Evolutionary conservation across 2,797 vertebrate species (phyloP), one percentile per base, ranked within the genome.

Genomic region (Eptatretus atami): DNA sequence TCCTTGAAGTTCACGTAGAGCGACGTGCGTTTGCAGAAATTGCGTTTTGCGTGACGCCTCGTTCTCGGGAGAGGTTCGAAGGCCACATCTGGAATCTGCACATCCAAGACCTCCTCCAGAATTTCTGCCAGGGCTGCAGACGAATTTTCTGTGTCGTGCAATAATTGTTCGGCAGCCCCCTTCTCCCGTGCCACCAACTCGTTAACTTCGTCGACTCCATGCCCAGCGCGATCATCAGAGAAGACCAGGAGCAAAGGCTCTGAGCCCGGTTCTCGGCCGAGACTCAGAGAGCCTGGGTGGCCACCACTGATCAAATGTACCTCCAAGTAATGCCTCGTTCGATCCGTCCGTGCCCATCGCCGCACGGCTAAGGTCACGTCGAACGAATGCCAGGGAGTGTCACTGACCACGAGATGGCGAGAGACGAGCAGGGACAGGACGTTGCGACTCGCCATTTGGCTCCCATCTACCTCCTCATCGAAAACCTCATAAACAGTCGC

Each of bases 1-100:
- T 98, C 90, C 69, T 94, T 95, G 74, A 98, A 98, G 71, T 96
- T 85, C 1, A 98, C 86, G 12, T 81, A 86, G 63, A 98, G 79
- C 0, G 86, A 81, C 12, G 80, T 83, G 67, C 80, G 86, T 71
- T 86, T 93, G 74, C 92, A 96, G 67, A 83, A 82, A 74, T 86
- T 85, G 25, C 82, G 84, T 65, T 88, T 98, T 54, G 84, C 90
- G 0, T 94, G 96, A 70, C 92, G 81, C 9, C 92, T 76, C 68
- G 84, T 92, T 15, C 92, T 78, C 15, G 92, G 81, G 0, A 80
- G 78, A 0, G 88, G 81, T 70, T 98, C 90, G 0, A 94, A 96
- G 66, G 95, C 95, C 57, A 93, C 78, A 71, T 96, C 96, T 14
- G 90, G 93, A 19, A 84, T 80, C 79, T 87, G 90, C 72, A 94